Conservation (phyloP, 2,797 vertebrate genomes). For the Champsocephalus gunnari region DNA sequence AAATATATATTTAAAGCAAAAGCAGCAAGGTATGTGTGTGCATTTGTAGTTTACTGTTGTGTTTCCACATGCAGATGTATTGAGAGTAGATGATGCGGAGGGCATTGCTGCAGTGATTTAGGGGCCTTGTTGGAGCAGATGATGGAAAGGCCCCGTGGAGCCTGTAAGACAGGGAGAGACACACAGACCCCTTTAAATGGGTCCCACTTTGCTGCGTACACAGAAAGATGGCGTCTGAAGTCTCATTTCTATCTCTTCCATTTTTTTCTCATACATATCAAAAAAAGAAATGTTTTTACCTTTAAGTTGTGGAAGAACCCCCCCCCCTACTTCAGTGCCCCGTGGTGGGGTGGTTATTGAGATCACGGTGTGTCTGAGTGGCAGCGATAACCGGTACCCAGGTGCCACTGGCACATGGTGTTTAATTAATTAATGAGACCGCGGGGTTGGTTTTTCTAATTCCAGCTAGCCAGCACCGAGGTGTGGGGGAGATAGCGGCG, state of each 20-base stretch:
- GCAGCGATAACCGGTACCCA: conserved; percentile 82
- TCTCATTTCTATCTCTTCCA: conserved; percentile 14
- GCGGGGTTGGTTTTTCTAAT: conserved; percentile 82
- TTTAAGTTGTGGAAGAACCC: conserved; percentile 55
- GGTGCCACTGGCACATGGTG: conserved; percentile 76
- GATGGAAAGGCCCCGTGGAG: conserved; percentile 62
- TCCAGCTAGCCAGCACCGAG: conserved; percentile 68
- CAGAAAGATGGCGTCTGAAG: conserved; percentile 15
- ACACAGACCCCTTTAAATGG: conserved; percentile 23
- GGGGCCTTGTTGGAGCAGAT: conserved; percentile 56
- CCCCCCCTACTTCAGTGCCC: conserved; percentile 57
- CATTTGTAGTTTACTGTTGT: conserved; percentile 17
- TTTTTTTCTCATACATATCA: conserved; percentile 10
- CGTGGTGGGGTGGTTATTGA: conserved; percentile 79
- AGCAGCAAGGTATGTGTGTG: neutral
- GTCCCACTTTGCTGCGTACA: conserved; percentile 49
- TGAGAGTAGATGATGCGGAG: conserved; percentile 61
- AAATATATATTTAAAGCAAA: conserved; percentile 24
- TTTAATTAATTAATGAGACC: conserved; percentile 87
- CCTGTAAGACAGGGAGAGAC: conserved; percentile 15
- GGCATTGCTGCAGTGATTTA: conserved; percentile 72
- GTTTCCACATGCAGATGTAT: conserved; percentile 42
- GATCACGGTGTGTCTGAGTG: conserved; percentile 82
- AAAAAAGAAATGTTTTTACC: conserved; percentile 46
- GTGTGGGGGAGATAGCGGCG: conserved; percentile 69